Conservation (phyloP, 2,797 vertebrate genomes). For the Pangasius sanitwongsei region DNA sequence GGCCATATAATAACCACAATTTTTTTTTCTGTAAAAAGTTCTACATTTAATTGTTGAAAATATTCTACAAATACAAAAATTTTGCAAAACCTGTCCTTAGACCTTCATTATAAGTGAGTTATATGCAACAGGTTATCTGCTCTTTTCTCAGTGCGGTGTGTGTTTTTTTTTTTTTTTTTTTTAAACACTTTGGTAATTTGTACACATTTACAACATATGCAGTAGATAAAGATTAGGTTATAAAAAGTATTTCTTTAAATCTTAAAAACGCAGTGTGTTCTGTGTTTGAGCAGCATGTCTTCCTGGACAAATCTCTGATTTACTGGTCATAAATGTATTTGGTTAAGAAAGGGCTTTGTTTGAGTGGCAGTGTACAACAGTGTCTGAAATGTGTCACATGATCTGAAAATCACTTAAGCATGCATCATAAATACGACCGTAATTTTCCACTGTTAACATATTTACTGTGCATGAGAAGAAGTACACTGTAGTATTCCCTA, state of each 20-base stretch:
- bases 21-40: too few relatives aligned
- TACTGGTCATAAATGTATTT: not conserved
- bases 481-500: not conserved
- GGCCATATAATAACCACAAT: too few relatives aligned
- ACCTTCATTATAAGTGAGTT: not conserved
- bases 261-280: not conserved
- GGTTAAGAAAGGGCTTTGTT: not conserved
- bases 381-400: not conserved
- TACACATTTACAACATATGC: not conserved
- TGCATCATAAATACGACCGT: not conserved
- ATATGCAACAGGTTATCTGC: not conserved
- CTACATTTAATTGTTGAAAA: not conserved
- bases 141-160: not conserved
- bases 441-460: not conserved
- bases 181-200: not conserved
- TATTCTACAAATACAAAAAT: not conserved
- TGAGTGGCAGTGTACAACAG: not conserved
- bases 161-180: not conserved
- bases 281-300: not conserved
- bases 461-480: conserved; percentile 23
- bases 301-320: not conserved
- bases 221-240: not conserved
- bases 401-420: not conserved
- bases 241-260: not conserved
- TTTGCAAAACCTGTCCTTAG: not conserved